phyloP scores from a whole-genome alignment of 1,140 invertebrate genomes.

The Drosophila erecta region DNA sequence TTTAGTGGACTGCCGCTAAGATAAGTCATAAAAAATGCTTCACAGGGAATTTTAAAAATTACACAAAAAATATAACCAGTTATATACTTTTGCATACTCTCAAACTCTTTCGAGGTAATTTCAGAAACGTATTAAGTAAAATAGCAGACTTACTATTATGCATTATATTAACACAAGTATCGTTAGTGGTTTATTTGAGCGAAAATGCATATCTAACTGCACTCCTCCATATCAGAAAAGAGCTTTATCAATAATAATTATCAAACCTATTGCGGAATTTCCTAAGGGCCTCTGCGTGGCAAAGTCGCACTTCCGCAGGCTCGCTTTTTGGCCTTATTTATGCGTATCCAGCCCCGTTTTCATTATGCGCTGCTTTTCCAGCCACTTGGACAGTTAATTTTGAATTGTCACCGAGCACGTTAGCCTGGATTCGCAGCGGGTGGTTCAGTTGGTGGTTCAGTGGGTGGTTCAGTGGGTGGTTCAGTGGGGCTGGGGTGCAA shows the following conservation, averaged over 20 bases:
- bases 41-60: not conserved
- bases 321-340: slow-evolving; percentile 38
- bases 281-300: slow-evolving; percentile 26
- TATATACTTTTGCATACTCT: no score
- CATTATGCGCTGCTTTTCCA: slow-evolving; percentile 65
- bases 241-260: slow-evolving; percentile 24
- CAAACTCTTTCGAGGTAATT: no score
- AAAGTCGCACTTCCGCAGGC: slow-evolving; percentile 31
- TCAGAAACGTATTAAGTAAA: no score
- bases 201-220: not conserved
- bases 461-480: not conserved
- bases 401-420: slow-evolving; percentile 80
- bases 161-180: not conserved
- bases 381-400: slow-evolving; percentile 76
- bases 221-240: not conserved
- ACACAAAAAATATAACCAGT: no score
- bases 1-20: slow-evolving; percentile 50
- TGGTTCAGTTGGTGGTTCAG: not conserved
- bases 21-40: slow-evolving; percentile 15
- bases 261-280: slow-evolving; percentile 11
- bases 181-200: not conserved
- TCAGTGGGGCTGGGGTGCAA: not conserved
- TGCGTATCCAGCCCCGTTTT: slow-evolving; percentile 49
- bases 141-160: no score
- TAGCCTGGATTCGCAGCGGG: slow-evolving; percentile 34